phyloP scores from a whole-genome alignment of 2,797 vertebrate species.

The Phalloptychus januarius region DNA sequence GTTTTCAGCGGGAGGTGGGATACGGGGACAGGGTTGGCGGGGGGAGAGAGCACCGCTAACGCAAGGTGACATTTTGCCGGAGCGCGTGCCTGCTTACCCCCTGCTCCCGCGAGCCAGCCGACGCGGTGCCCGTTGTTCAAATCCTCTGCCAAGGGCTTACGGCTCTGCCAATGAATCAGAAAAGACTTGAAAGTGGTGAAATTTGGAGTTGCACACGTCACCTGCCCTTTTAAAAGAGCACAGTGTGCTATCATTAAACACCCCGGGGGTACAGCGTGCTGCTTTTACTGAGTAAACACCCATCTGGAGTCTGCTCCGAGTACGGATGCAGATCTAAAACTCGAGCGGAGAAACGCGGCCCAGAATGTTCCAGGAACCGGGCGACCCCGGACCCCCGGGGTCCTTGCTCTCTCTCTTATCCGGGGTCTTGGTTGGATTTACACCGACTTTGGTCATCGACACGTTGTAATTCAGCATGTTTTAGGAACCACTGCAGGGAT shows the following conservation, averaged over 20 bases:
- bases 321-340: slow-evolving; percentile 32
- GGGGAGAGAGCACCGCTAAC: slow-evolving; percentile 42
- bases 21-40: slow-evolving; percentile 30
- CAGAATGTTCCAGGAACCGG: slow-evolving; percentile 65
- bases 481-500: slow-evolving; percentile 69
- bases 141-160: slow-evolving; percentile 3
- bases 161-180: slow-evolving; percentile 10
- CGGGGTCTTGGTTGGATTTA: slow-evolving; percentile 67
- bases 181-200: slow-evolving; percentile 44
- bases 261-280: slow-evolving; percentile 41
- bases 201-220: slow-evolving; percentile 53
- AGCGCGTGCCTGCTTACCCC: slow-evolving; percentile 13
- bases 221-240: slow-evolving; percentile 61
- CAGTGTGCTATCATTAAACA: slow-evolving; percentile 41
- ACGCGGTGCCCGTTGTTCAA: slow-evolving; percentile 23
- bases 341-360: slow-evolving; percentile 24
- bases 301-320: slow-evolving; percentile 27
- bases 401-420: slow-evolving; percentile 3
- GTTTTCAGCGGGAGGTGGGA: slow-evolving; percentile 31
- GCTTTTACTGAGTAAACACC: slow-evolving; percentile 44
- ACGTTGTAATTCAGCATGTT: slow-evolving; percentile 68
- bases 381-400: slow-evolving; percentile 34
- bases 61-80: slow-evolving; percentile 75
- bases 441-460: slow-evolving; percentile 57
- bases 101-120: slow-evolving; percentile 10